phyloP scores from a whole-genome alignment of 2,113 vertebrate genomes.

The Podocnemis expansa region DNA sequence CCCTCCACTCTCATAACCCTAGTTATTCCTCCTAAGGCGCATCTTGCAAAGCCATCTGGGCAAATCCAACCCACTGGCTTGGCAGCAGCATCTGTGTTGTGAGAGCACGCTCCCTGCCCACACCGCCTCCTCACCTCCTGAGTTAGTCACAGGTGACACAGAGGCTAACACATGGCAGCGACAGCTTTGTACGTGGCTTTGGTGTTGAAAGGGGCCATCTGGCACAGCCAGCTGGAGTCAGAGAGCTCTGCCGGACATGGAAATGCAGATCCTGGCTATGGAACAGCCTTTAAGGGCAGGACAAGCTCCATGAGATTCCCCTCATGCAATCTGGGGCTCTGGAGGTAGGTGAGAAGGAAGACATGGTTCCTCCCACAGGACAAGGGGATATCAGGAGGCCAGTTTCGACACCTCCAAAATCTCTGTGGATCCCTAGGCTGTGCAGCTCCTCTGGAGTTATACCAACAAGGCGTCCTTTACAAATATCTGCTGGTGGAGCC shows the following conservation, averaged over 20 bases:
- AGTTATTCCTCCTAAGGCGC: not conserved
- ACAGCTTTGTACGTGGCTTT: not conserved
- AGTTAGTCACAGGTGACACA: conserved; percentile 61
- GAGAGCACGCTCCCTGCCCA: fast-evolving
- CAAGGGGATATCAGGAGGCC: not conserved
- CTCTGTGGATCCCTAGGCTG: not conserved
- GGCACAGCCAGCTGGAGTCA: not conserved
- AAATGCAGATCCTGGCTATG: not conserved
- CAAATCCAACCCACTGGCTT: not conserved
- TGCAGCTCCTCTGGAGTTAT: not conserved
- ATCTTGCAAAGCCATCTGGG: not conserved
- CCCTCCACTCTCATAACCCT: not conserved
- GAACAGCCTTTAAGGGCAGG: fast-evolving
- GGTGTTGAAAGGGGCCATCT: not conserved
- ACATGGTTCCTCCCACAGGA: not conserved
- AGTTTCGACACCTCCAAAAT: not conserved
- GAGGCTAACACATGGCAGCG: fast-evolving
- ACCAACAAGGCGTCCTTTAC: not conserved
- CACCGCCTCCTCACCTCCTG: not conserved
- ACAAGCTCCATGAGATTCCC: not conserved
- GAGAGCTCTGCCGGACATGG: not conserved
- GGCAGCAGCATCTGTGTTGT: not conserved
- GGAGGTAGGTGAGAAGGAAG: not conserved
- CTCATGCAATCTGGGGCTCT: not conserved
- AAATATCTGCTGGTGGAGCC: not conserved